These are phyloP conservation scores for Hypsopygia costalis DNA, from an alignment of 2,888 invertebrate genomes.

Conservation along the genomic window DNA sequence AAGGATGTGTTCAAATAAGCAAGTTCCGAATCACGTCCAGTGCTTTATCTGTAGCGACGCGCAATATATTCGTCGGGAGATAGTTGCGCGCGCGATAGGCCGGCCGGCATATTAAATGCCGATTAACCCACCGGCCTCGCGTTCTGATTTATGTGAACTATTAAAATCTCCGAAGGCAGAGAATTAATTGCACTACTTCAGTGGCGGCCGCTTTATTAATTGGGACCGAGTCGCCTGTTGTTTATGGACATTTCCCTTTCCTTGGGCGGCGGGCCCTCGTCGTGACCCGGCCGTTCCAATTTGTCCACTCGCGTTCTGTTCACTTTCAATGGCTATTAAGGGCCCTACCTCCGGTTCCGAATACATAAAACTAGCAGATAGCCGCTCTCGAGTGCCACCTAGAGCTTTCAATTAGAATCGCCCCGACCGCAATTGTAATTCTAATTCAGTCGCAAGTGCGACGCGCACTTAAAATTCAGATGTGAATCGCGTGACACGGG, in stretches of 20 bases:
- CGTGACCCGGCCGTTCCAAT: constrained; percentile 73
- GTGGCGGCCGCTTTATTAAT: constrained; percentile 76
- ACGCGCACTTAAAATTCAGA: constrained; percentile 50
- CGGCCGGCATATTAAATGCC: constrained; percentile 75
- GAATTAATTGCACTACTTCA: constrained; percentile 79
- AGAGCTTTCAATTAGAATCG: constrained; percentile 7
- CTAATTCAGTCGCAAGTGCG: constrained; percentile 20
- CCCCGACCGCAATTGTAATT: constrained; percentile 25
- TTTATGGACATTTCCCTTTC: constrained; percentile 73
- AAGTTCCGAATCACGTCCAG: constrained; percentile 40
- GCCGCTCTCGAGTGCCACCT: constrained; percentile 9
- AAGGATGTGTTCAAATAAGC: constrained; percentile 26
- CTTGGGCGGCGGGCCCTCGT: constrained; percentile 54
- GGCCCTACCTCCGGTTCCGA: constrained; percentile 58
- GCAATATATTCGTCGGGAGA: constrained; percentile 35
- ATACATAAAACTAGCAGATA: constrained; percentile 31
- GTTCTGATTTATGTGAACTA: constrained; percentile 77
- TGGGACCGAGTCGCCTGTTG: constrained; percentile 75
- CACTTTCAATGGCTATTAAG: constrained; percentile 72
- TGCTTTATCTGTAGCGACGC: constrained; percentile 38
- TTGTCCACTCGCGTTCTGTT: constrained; percentile 75
- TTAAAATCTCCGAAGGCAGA: constrained; percentile 79
- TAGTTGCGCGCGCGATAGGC: constrained; percentile 47
- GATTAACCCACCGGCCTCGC: constrained; percentile 74
- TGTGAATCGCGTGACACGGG: constrained; percentile 19